These are phyloP conservation scores for Sphaerophoria taeniata DNA, from an alignment of 2,888 invertebrate genomes.

Conservation along the genomic window DNA sequence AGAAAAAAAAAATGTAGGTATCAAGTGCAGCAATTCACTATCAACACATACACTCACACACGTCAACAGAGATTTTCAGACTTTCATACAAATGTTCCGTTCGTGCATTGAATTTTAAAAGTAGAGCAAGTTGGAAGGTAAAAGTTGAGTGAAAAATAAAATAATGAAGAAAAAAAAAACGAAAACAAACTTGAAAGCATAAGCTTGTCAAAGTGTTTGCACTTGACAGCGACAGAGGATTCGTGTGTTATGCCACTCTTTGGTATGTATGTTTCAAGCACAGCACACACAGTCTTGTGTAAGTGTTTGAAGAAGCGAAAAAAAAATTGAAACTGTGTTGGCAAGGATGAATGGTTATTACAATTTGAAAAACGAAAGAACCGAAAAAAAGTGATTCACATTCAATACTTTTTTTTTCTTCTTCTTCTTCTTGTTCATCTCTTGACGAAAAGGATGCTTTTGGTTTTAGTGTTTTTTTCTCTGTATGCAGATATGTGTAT, in stretches of 20 bases:
- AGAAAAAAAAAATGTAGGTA: conserved; percentile 16
- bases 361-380: conserved; percentile 28
- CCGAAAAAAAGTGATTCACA: conserved; percentile 15
- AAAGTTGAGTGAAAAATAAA: conserved; percentile 44
- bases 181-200: conserved; percentile 53
- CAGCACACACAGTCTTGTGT: conserved; percentile 26
- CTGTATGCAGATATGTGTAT: neutral
- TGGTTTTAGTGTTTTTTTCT: conserved; percentile 14
- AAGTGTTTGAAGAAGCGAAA: neutral
- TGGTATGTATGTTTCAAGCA: conserved; percentile 25
- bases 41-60: conserved; percentile 10
- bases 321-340: neutral
- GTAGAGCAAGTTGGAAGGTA: conserved; percentile 46
- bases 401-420: conserved; percentile 19
- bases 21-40: conserved; percentile 41
- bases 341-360: conserved; percentile 54
- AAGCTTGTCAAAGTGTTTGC: conserved; percentile 65
- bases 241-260: conserved; percentile 43
- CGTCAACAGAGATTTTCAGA: neutral
- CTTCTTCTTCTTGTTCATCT: neutral
- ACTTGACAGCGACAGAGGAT: conserved; percentile 62
- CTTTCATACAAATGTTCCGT: neutral
- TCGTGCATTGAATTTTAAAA: conserved; percentile 20
- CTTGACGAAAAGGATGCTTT: conserved; percentile 20
- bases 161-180: conserved; percentile 29